Conservation (phyloP, 2,888 invertebrate genomes). For the Tipula unca region DNA sequence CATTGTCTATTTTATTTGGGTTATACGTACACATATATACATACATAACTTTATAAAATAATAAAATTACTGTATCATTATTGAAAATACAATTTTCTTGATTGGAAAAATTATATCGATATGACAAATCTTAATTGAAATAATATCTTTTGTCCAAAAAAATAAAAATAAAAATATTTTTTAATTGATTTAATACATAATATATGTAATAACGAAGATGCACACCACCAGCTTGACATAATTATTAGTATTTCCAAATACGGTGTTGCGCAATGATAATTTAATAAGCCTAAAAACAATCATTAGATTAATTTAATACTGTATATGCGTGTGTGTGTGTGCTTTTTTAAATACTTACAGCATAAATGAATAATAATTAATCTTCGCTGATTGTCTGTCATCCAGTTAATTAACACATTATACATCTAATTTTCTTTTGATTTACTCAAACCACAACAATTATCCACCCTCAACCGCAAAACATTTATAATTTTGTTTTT, state of each 20-base stretch:
- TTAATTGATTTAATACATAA: conserved; percentile 14
- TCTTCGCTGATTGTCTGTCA: neutral
- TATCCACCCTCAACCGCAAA: neutral
- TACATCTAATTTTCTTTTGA: neutral
- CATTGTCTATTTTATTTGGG: neutral
- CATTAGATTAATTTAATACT: neutral
- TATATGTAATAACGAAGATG: neutral
- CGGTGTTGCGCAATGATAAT: neutral
- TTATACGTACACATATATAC: no score
- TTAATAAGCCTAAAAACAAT: neutral
- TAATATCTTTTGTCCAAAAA: neutral
- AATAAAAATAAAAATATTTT: neutral
- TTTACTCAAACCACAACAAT: neutral
- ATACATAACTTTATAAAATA: neutral
- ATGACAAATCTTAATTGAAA: neutral
- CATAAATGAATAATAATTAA: neutral
- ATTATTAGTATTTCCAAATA: no score
- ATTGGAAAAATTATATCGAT: neutral
- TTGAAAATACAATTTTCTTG: neutral
- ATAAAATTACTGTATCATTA: neutral
- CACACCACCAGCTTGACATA: neutral
- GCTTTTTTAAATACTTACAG: neutral
- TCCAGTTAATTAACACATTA: neutral
- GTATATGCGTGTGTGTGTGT: neutral
- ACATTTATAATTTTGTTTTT: neutral